These are phyloP conservation scores for Muricea muricata DNA, from an alignment of 92 coral and sea anemone genomes.

Conservation along the genomic window DNA sequence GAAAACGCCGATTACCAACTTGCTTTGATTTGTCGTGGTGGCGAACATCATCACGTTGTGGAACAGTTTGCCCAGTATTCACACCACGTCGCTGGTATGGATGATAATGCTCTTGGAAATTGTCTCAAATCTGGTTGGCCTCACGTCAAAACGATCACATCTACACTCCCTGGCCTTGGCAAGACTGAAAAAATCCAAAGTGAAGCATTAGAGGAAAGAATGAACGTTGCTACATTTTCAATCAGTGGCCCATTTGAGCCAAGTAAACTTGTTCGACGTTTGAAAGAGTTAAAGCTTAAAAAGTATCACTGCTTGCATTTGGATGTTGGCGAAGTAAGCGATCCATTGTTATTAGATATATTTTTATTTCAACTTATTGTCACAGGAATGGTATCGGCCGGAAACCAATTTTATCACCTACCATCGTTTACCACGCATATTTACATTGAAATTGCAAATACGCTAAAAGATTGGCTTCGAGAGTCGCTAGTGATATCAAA, in stretches of 20 bases:
- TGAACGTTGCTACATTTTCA: conserved; percentile 19
- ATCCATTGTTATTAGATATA: conserved; percentile 36
- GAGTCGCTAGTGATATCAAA: conserved; percentile 31
- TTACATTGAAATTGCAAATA: conserved; percentile 53
- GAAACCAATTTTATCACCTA: conserved; percentile 28
- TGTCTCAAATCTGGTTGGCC: conserved; percentile 8
- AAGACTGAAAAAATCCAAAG: conserved; percentile 41
- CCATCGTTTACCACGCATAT: conserved; percentile 19
- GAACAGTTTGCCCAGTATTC: conserved; percentile 66
- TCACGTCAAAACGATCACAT: conserved; percentile 37
- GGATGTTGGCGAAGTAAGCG: conserved; percentile 40
- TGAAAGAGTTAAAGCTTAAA: conserved; percentile 19
- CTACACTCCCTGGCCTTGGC: conserved; percentile 47
- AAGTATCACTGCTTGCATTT: conserved; percentile 36
- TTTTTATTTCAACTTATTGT: conserved; percentile 36
- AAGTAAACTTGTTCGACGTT: conserved; percentile 18
- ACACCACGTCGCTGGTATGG: conserved; percentile 65
- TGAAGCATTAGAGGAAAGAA: background rate
- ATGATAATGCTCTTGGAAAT: conserved; percentile 22
- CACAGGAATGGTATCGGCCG: conserved; percentile 45
- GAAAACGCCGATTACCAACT: conserved; percentile 50
- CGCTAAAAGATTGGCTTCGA: conserved; percentile 29
- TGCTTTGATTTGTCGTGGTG: conserved; percentile 77
- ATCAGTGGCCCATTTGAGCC: conserved; percentile 29
- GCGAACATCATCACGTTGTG: conserved; percentile 73